Conservation (phyloP, 92 coral and sea anemone species). For the Galaxea fascicularis region DNA sequence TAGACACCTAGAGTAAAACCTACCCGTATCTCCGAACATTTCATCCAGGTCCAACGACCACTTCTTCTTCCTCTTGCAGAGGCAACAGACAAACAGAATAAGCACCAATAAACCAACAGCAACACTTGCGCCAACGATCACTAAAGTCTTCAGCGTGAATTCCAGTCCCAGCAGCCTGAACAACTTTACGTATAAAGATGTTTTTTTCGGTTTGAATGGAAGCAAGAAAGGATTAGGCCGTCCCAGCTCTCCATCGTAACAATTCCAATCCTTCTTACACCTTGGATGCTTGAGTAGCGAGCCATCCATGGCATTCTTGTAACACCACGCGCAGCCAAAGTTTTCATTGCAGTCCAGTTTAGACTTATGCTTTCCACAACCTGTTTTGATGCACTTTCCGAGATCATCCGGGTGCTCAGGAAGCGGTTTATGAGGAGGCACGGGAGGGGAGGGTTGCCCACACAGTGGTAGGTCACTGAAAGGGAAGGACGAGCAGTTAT, state of each 20-base stretch:
- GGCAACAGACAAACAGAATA: constrained; percentile 2
- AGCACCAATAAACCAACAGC: neutral
- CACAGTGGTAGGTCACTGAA: constrained; percentile 59
- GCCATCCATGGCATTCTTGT: constrained; percentile 27
- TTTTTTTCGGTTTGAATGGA: neutral
- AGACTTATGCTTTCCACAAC: constrained; percentile 37
- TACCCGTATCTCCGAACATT: constrained; percentile 1
- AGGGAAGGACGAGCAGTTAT: neutral
- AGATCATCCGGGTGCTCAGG: constrained; percentile 53
- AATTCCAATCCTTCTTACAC: constrained; percentile 48
- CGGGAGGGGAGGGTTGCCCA: constrained; percentile 48
- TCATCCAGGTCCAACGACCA: constrained; percentile 2
- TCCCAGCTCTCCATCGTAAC: constrained; percentile 64
- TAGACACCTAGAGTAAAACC: neutral
- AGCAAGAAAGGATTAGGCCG: constrained; percentile 60
- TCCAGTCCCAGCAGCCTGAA: constrained; percentile 8
- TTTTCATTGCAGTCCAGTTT: constrained; percentile 56
- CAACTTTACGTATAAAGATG: neutral
- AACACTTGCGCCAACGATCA: neutral
- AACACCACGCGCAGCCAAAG: constrained; percentile 74
- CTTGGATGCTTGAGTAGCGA: constrained; percentile 47
- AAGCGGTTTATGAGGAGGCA: constrained; percentile 46
- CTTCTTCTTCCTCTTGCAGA: constrained; percentile 12
- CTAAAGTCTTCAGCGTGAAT: neutral
- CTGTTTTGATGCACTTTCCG: constrained; percentile 46